These are phyloP conservation scores for Delphinus delphis DNA, from an alignment of 2,113 vertebrate genomes.

Conservation along the genomic window DNA sequence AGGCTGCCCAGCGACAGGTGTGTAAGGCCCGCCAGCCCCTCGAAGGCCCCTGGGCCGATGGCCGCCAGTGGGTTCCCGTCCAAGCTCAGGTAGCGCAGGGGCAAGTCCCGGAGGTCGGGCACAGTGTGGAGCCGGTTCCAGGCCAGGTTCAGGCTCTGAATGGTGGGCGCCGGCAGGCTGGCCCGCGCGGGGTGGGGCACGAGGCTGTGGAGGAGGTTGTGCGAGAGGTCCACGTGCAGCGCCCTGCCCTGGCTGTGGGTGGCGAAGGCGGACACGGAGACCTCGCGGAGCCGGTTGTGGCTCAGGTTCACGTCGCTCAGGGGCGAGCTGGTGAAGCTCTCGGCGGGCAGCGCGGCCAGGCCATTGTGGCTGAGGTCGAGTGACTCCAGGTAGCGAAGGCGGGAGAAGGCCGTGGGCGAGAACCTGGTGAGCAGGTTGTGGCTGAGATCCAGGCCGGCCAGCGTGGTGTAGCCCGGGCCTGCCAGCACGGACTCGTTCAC, in stretches of 20 bases:
- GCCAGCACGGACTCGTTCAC: conserved; percentile 92
- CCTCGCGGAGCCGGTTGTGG: conserved; percentile 89
- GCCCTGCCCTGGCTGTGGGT: conserved; percentile 88
- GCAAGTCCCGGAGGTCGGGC: conserved; percentile 87
- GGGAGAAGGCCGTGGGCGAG: conserved; percentile 89
- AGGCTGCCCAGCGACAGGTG: conserved; percentile 91
- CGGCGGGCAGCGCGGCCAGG: conserved; percentile 85
- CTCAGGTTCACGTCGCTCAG: conserved; percentile 94
- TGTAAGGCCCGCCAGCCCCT: conserved; percentile 87
- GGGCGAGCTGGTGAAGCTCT: conserved; percentile 90
- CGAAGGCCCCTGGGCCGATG: conserved; percentile 86
- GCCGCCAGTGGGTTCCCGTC: conserved; percentile 89
- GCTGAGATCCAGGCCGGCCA: conserved; percentile 94
- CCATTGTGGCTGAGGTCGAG: conserved; percentile 95
- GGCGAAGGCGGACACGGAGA: conserved; percentile 86
- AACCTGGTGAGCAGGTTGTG: conserved; percentile 90
- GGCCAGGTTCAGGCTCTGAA: conserved; percentile 92
- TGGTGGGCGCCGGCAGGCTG: conserved; percentile 76
- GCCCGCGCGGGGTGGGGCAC: conserved; percentile 53
- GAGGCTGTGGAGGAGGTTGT: conserved; percentile 87
- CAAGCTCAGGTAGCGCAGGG: conserved; percentile 91
- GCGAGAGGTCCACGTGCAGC: conserved; percentile 91
- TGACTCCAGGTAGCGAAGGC: conserved; percentile 94
- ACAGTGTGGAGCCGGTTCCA: conserved; percentile 87
- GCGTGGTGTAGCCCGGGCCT: conserved; percentile 97